Base-by-base conservation (phyloP, 2,888 invertebrate species). In the Halictus quadricinctus region DNA sequence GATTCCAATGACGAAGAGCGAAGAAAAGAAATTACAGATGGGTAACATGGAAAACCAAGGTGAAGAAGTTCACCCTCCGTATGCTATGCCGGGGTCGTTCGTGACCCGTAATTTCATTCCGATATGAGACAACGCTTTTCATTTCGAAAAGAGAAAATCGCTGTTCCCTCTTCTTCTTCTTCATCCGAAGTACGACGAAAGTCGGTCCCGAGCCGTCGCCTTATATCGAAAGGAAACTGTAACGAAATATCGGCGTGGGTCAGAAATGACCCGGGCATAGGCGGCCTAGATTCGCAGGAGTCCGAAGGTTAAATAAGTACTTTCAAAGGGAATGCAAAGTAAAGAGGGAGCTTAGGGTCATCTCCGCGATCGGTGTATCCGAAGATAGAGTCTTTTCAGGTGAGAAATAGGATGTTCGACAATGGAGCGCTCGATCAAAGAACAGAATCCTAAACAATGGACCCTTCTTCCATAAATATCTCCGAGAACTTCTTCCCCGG, bases 371-470 rank as follows among this genome's bases (percentile, higher is more conserved):
- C 36, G 18, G 66, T 36, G 18, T 36, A 18, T 18, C 66, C 36
- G 18, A 66, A 66, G 66, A 66, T 66, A 36, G 18, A 36, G 29
- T 43, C 70, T 70, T 43, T 70, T 70, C 43, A n/a, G 21, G 41
- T 36, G 69, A 41, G 5, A 69, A 70, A 70, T 72, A 72, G 70
- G 7, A 72, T 43, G 43, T 72, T 46, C 43, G 70, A 72, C 46
- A 46, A 72, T 72, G n/a, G 43, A 46, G 43, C 70, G 15, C 25
- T 46, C 70, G 70, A 72, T 72, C 25, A 29, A 72, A 29, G 72
- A 66, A 72, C 29, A 3, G 48, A 25, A 48, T 18, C 29, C 25
- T 72, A 25, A n/a, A 72, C 72, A 48, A 72, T 72, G 46, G 72
- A 72, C 48, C 46, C 46, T 12, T 48, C 48, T 18, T 72, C 48